These are phyloP conservation scores for Solea senegalensis DNA, from an alignment of 2,113 vertebrate genomes.

Conservation along the genomic window DNA sequence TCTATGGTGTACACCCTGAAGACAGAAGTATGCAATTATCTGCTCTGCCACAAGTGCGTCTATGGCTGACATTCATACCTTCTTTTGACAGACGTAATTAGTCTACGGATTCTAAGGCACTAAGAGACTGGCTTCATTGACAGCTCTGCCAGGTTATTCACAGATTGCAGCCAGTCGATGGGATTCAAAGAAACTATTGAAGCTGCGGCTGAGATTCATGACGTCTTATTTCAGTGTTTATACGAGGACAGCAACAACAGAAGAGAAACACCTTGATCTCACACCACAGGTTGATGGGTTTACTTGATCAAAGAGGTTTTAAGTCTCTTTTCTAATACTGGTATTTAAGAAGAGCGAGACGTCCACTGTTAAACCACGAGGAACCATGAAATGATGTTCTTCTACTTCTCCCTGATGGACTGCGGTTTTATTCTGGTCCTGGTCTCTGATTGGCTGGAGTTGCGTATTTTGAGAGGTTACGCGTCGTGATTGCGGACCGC, in stretches of 20 bases:
- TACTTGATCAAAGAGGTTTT: background rate
- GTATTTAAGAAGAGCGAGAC: background rate
- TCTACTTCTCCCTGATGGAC: background rate
- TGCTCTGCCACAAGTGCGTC: slow-evolving; percentile 78
- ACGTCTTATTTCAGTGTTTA: slow-evolving; percentile 4
- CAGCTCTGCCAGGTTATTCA: slow-evolving; percentile 54
- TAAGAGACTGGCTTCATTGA: slow-evolving; percentile 67
- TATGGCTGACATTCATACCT: slow-evolving; percentile 83
- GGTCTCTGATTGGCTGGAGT: background rate
- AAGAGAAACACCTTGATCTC: background rate
- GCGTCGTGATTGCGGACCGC: too few relatives aligned
- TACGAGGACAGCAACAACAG: background rate
- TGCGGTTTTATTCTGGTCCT: too few relatives aligned
- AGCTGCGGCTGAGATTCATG: background rate
- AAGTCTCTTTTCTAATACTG: too few relatives aligned
- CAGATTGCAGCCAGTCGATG: slow-evolving; percentile 47
- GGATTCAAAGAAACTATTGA: slow-evolving; percentile 30
- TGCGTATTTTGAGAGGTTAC: background rate
- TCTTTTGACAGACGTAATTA: slow-evolving; percentile 83
- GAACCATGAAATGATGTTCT: too few relatives aligned
- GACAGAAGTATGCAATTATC: slow-evolving; percentile 88
- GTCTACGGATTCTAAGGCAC: slow-evolving; percentile 71
- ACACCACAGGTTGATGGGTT: background rate
- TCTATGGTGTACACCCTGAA: slow-evolving; percentile 84
- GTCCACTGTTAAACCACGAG: too few relatives aligned